phyloP scores from a whole-genome alignment of 2,797 vertebrate species.

The Sebastes iracundus region DNA sequence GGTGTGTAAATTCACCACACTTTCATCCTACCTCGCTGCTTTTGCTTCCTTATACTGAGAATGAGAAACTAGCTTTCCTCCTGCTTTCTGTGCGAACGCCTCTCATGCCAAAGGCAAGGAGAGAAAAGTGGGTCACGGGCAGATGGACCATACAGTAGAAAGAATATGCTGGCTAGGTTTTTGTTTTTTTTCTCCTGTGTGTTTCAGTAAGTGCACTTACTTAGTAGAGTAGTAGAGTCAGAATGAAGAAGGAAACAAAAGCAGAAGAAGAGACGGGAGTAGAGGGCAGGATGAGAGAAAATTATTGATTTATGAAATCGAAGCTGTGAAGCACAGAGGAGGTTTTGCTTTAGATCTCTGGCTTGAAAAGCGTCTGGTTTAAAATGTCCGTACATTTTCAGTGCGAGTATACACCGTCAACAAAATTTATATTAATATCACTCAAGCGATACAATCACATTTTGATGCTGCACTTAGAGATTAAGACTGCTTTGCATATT shows the following conservation, averaged over 20 bases:
- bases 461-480: not conserved
- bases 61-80: slow-evolving; percentile 38
- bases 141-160: slow-evolving; percentile 42
- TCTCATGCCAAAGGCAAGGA: slow-evolving; percentile 46
- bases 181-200: slow-evolving; percentile 4
- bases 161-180: slow-evolving; percentile 14
- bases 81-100: slow-evolving; percentile 42
- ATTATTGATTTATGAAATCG: slow-evolving; percentile 20
- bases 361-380: not conserved
- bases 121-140: slow-evolving; percentile 71
- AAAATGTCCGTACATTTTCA: not conserved
- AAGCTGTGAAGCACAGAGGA: slow-evolving; percentile 6
- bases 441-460: not conserved
- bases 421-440: not conserved
- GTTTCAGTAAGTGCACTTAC: slow-evolving; percentile 8
- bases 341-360: not conserved
- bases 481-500: not conserved
- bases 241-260: slow-evolving; percentile 2
- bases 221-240: not conserved
- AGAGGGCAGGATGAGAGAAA: slow-evolving; percentile 1
- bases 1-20: slow-evolving; percentile 18
- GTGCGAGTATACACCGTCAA: not conserved
- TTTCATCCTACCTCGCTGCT: slow-evolving; percentile 26
- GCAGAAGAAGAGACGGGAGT: not conserved
- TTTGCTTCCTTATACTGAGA: slow-evolving; percentile 41